Percentiles rank a stretch among this genome's conserved stretches.
Evolutionary conservation across 1,140 invertebrate species (phyloP).

Genomic region (Drosophila tropicalis): DNA sequence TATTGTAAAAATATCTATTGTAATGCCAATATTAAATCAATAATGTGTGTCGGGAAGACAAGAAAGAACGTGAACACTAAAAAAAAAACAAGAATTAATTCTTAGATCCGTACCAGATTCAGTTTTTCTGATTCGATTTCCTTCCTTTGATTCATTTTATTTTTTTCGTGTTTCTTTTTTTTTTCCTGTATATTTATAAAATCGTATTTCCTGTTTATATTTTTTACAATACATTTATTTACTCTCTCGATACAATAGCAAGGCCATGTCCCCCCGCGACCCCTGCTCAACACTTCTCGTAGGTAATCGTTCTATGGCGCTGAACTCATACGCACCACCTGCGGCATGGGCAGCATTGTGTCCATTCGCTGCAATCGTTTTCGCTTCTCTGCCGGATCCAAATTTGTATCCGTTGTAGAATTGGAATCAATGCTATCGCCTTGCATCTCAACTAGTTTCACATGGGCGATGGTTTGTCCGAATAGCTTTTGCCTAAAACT

Average conservation of each 20-base stretch:
- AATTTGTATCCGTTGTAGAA: background rate
- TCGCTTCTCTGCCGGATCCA: conserved; percentile 33
- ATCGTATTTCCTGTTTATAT: conserved; percentile 56
- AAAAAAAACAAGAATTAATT: background rate
- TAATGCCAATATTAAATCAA: no score
- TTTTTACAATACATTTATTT: conserved; percentile 66
- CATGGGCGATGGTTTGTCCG: conserved; percentile 58
- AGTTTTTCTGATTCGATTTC: background rate
- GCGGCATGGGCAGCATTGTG: conserved; percentile 43
- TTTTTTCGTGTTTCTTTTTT: background rate
- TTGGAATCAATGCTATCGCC: conserved; percentile 45
- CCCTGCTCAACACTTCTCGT: background rate
- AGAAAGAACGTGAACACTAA: no score
- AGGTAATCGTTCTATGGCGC: conserved; percentile 29
- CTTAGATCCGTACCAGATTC: background rate
- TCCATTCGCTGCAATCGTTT: conserved; percentile 53
- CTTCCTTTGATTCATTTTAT: conserved; percentile 10
- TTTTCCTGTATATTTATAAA: conserved; percentile 53
- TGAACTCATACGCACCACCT: conserved; percentile 57
- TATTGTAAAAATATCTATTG: no score
- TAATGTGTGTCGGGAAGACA: no score
- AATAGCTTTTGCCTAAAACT: conserved; percentile 74
- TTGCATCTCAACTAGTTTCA: conserved; percentile 61
- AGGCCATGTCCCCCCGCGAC: conserved; percentile 1
- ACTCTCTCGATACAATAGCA: conserved; percentile 37